Conservation (phyloP, 2,888 invertebrate species). For the Dryocosmus kuriphilus region DNA sequence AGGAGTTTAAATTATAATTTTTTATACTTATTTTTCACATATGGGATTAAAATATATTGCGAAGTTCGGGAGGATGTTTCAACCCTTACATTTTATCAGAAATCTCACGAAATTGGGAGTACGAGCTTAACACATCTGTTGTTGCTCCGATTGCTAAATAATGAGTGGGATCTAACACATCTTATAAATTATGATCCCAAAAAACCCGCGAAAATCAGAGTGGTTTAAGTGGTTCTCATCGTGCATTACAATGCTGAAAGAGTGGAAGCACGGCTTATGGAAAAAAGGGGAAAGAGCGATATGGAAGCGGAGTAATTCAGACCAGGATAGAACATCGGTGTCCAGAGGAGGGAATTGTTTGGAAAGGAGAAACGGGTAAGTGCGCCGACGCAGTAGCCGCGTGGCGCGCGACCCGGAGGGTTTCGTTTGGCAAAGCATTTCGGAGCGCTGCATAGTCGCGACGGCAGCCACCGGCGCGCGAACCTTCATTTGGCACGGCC, state of each 20-base stretch:
- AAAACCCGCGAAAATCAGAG: neutral
- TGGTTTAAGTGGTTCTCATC: neutral
- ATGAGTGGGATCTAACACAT: neutral
- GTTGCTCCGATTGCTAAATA: too few species aligned
- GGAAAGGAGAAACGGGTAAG: slow-evolving; percentile 61
- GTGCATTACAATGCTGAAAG: neutral
- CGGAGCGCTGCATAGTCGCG: slow-evolving; percentile 77
- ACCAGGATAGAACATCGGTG: slow-evolving; percentile 1
- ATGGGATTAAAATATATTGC: too few species aligned
- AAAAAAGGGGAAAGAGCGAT: neutral
- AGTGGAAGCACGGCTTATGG: neutral
- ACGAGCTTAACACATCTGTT: too few species aligned
- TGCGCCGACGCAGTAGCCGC: slow-evolving; percentile 77
- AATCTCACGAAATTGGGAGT: too few species aligned
- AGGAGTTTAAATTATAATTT: too few species aligned
- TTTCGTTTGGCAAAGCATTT: slow-evolving; percentile 73
- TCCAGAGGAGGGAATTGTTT: slow-evolving; percentile 54
- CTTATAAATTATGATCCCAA: neutral
- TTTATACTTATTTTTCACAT: too few species aligned
- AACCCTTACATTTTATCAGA: too few species aligned
- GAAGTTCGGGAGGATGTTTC: too few species aligned
- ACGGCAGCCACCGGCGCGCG: slow-evolving; percentile 78
- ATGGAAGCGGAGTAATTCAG: neutral
- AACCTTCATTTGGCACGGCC: slow-evolving; percentile 64
- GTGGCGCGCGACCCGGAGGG: slow-evolving; percentile 73